Evolutionary conservation across 2,113 vertebrate species (phyloP), one percentile per base, ranked within the genome.

Genomic region (Caloenas nicobarica): DNA sequence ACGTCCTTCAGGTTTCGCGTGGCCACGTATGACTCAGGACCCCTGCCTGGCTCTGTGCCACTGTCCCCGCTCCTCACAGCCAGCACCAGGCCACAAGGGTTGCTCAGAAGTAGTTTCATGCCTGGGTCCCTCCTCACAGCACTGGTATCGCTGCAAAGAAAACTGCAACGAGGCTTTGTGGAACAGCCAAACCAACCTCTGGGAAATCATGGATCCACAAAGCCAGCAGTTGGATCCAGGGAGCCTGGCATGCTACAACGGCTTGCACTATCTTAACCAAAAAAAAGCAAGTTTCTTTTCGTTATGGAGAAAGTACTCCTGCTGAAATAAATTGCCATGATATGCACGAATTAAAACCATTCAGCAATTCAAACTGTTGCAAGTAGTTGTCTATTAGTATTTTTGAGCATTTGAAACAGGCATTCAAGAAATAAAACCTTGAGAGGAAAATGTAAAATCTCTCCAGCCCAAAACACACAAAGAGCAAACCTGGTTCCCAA

Each of bases 1-100:
- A 60, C 0, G 1, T 53, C 57, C 73, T 48, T 44, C 69, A 34
- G 42, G 22, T 38, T 57, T 36, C 4, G 0, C 42, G 21, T 0
- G 4, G 29, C 33, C 61, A 26, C 0, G 1, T 4, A 1, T 3
- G 17, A 15, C 23, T 13, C 68, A 4, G 10, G 38, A 21, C 2
- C 36, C 44, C 68, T 2, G 10, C 33, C 4, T 0, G 13, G 36
- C 62, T 61, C 66, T 8, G 13, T 33, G 36, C 64, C 66, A 3
- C 51, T 16, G 72, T 81, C 87, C 78, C 21, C 5, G 0, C 38
- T n/a, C n/a, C 74, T 54, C 8, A 0, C 79, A 26, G 16, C 65
- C 79, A 26, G 16, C 65, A 46, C 42, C 31, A 28, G 13, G 21
- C 26, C 4, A 19, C 44, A 13, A 46, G 44, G 44, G 18, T 8